Conservation (phyloP, 1,140 invertebrate species). For the Portunus trituberculatus region DNA sequence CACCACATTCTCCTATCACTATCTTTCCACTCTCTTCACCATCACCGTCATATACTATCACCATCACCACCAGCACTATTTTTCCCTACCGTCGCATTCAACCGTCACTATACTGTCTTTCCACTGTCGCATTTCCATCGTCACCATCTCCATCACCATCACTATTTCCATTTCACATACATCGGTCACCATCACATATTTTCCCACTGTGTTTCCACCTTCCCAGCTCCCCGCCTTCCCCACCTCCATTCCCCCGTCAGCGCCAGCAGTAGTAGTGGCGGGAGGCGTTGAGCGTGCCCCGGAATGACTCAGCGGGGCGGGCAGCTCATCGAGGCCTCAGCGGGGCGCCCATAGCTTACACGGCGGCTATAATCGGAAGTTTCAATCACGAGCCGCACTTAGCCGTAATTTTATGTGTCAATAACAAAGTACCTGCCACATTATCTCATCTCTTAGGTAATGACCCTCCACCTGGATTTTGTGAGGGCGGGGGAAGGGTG, state of each 20-base stretch:
- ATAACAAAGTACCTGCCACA: constrained; percentile 71
- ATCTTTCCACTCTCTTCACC: too few relatives aligned
- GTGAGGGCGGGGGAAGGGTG: neutral
- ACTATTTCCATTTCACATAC: neutral
- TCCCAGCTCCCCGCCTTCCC: neutral
- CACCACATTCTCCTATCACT: too few relatives aligned
- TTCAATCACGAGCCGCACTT: constrained; percentile 64
- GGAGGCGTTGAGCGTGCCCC: neutral
- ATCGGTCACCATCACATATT: neutral
- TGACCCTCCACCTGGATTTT: constrained; percentile 45
- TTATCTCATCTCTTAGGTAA: constrained; percentile 64
- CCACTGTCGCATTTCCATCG: too few relatives aligned
- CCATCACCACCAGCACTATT: too few relatives aligned
- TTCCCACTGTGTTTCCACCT: neutral
- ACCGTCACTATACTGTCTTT: too few relatives aligned
- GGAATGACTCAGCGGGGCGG: constrained; percentile 54
- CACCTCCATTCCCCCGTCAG: neutral
- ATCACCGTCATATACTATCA: too few relatives aligned
- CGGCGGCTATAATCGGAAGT: constrained; percentile 64
- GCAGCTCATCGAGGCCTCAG: constrained; percentile 50
- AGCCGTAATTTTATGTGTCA: constrained; percentile 70
- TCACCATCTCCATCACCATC: too few relatives aligned
- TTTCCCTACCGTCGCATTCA: too few relatives aligned
- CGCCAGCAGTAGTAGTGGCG: too few relatives aligned
- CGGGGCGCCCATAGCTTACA: constrained; percentile 63